A percentile compares a stretch with the other conserved stretches of the same genome.
Conservation (phyloP, 2,797 vertebrate genomes). For the Lagodon rhomboides region DNA sequence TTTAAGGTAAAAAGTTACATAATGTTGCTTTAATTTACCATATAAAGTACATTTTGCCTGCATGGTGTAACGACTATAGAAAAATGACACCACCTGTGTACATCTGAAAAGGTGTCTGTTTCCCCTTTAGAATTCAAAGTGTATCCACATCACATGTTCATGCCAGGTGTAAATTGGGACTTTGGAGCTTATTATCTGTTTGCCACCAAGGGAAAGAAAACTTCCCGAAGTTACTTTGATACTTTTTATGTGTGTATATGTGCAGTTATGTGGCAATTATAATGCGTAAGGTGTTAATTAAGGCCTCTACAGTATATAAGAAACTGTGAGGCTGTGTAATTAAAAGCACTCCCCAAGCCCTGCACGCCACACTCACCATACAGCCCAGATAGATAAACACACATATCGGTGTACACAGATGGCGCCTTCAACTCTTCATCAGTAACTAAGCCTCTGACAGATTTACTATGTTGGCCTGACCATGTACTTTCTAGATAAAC, state of each 20-base stretch:
- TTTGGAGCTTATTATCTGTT: neutral
- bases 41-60: too few relatives aligned
- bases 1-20: too few relatives aligned
- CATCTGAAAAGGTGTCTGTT: too few relatives aligned
- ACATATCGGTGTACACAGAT: slow-evolving; percentile 24
- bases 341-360: slow-evolving; percentile 22
- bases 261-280: neutral
- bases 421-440: slow-evolving; percentile 36
- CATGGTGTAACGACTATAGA: too few relatives aligned
- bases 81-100: too few relatives aligned
- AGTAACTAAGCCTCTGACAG: slow-evolving; percentile 47
- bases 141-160: neutral
- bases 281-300: slow-evolving; percentile 43
- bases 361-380: neutral
- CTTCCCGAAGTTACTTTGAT: neutral
- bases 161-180: neutral
- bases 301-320: slow-evolving; percentile 16
- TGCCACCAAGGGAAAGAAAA: neutral
- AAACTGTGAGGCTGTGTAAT: slow-evolving; percentile 47
- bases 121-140: too few relatives aligned
- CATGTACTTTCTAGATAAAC: slow-evolving; percentile 48
- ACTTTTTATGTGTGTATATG: neutral
- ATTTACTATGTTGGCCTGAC: slow-evolving; percentile 46
- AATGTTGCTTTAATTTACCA: too few relatives aligned
- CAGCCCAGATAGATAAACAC: neutral